A percentile compares a stretch with the other conserved stretches of the same genome.
Conservation (phyloP, 2,797 vertebrate genomes). For the Esox lucius region DNA sequence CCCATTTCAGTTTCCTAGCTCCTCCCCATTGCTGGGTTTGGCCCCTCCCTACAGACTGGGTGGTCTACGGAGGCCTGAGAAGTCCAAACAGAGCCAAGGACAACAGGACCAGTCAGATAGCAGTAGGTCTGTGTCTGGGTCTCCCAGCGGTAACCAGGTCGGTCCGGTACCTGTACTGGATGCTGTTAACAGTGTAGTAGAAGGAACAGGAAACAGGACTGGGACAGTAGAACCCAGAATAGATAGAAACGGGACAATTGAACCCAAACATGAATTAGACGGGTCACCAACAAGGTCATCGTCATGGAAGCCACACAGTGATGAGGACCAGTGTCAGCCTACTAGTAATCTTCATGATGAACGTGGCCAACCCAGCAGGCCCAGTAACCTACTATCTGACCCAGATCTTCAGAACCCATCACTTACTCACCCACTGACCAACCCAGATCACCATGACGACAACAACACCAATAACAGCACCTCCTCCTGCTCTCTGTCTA, state of each 20-base stretch:
- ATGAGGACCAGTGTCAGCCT: background rate
- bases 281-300: slow-evolving; percentile 68
- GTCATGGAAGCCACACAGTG: slow-evolving; percentile 41
- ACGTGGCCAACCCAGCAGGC: background rate
- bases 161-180: background rate
- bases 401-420: background rate
- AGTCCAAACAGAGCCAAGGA: slow-evolving; percentile 59
- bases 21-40: slow-evolving; percentile 19
- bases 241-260: slow-evolving; percentile 70
- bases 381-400: background rate
- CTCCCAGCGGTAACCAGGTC: slow-evolving; percentile 49
- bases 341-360: background rate
- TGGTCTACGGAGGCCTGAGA: slow-evolving; percentile 59
- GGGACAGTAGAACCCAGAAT: no score
- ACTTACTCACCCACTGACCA: background rate
- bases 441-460: background rate
- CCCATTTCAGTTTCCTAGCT: slow-evolving; percentile 37
- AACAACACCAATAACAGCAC: slow-evolving; percentile 8
- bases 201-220: slow-evolving; percentile 15
- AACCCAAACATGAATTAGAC: slow-evolving; percentile 82
- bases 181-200: background rate
- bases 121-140: slow-evolving; percentile 60
- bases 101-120: slow-evolving; percentile 51
- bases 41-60: slow-evolving; percentile 61
- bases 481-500: background rate